Evolutionary conservation across 2,113 vertebrate species (phyloP), one percentile per base, ranked within the genome.

Genomic region (Brachionichthys hirsutus): DNA sequence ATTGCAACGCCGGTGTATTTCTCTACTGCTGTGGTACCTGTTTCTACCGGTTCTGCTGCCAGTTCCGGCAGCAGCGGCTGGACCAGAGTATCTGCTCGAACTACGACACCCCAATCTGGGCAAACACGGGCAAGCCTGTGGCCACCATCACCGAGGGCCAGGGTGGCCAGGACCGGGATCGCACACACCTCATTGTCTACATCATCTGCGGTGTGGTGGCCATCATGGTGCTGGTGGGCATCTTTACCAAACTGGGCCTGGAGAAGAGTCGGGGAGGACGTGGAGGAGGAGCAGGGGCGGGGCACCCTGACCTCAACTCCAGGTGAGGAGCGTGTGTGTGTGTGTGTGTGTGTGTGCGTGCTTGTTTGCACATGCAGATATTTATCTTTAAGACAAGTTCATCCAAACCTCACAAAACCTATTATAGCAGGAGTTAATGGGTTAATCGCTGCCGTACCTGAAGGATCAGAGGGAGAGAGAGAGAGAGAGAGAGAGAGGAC

Each of bases 11-110:
- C 0, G 94, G 94, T 18, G 92, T 94, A 78, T 99, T 97, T 62
- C 89, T 92, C 38, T 95, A 94, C 89, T 99, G 97, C 89, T 99
- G 97, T 17, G 97, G 97, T 17, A 98, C 97, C 68, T 98, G 97
- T 67, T 96, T 95, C 85, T 98, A 97, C 78, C 95, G 97, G 56
- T 99, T 98, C 90, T 99, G 96, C 90, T 99, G 97, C 88, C 94
- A 96, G 88, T 96, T 98, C 90, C 91, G 92, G 41, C 92, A 91
- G 16, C 92, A 95, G 82, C 90, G 94, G 43, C 90, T 98, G 78
- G 95, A 99, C 88, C 94, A 96, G 88, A 93, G 77, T 7, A 92
- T 93, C 85, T 97, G 95, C 89, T 94, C 94, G 76, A 97, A 97
- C 92, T 96, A 97, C 1, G 94, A 94, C 81, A 93, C 93, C 18